Base-by-base conservation (phyloP, 2,888 invertebrate species). In the Drosophila paranaensis region DNA sequence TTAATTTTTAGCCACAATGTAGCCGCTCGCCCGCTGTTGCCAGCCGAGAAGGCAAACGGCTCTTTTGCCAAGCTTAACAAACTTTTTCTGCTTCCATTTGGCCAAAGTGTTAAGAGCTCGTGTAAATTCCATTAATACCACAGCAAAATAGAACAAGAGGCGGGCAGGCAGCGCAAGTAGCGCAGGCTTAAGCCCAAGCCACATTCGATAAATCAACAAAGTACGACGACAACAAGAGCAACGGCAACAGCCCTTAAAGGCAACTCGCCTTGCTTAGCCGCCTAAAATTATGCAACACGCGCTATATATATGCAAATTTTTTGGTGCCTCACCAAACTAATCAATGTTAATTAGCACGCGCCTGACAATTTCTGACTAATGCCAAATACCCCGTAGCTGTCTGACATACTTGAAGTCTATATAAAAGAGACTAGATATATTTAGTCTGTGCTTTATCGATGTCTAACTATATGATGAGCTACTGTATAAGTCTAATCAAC, bases 1-100 rank as follows among this genome's bases (percentile, higher is more conserved):
- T 89, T 86, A 89, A 86, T 86, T 89, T 81, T 84, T 77, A 74
- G 79, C 72, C 89, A 55, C 90, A 89, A 74, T 71, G 74, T 73
- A 68, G 77, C 74, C 66, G 77, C 72, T 66, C 68, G 65, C 73
- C 73, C 69, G 74, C 65, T 74, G 60, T 68, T 33, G 55, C 42
- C 57, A 37, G 51, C n/a, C 46, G 50, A 13, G 16, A 50, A 45
- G 37, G 45, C 51, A 51, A 58, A 61, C 37, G 64, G 45, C 62
- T 45, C 45, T 46, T 46, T 46, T 35, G 27, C 46, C 42, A 27
- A 13, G 37, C 66, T 62, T 53, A 14, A 13, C 25, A 63, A 85
- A 87, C 72, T 73, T 79, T 77, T 20, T 35, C n/a, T 30, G 25
- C 48, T n/a, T 30, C n/a, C n/a, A 48, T 30, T 50, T 50, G 33